Evolutionary conservation across 2,797 vertebrate species (phyloP), one percentile per base, ranked within the genome.

Genomic region (Crax fasciolata): DNA sequence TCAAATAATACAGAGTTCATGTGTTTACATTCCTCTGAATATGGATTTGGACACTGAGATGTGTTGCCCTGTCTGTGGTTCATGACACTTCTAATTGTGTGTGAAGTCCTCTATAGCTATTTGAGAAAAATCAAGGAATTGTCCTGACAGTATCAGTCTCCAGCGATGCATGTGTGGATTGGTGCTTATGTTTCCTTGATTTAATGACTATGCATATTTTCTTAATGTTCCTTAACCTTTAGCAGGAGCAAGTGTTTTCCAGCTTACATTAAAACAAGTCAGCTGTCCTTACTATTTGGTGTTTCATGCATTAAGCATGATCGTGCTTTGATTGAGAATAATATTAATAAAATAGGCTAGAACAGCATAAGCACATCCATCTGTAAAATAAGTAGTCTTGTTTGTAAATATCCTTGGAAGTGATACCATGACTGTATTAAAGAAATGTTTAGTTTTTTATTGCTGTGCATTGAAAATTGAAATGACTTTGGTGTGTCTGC

Each of bases 331-430:
- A 77, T 68, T 88, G 66, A 92, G 68, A 90, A 65, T 58, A 83
- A 71, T 27, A 38, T 57, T 72, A 23, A 54, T 81, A n/a, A 13
- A 51, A 74, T 90, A 96, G 93, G 77, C 46, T 90, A 96, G 93
- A 94, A 84, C 28, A 73, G 80, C 85, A 84, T 90, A 79, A 94
- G 83, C 94, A 96, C 94, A 67, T 90, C 94, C 35, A 65, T 77
- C 91, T 96, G 96, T 96, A 97, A 94, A 91, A 94, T 95, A 96
- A 90, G 81, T 76, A 96, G 94, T 78, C 77, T 71, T 84, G 85
- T 94, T 88, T 97, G 96, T 97, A 97, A 96, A 96, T 97, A 96
- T 87, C 83, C 89, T 91, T 90, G 90, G 90, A 90, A 95, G 91
- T 66, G 89, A 77, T 72, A 88, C 75, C 94, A 89, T 90, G 85